Evolutionary conservation across 2,888 invertebrate species (phyloP).

Genomic region (Lasioglossum figueresi): DNA sequence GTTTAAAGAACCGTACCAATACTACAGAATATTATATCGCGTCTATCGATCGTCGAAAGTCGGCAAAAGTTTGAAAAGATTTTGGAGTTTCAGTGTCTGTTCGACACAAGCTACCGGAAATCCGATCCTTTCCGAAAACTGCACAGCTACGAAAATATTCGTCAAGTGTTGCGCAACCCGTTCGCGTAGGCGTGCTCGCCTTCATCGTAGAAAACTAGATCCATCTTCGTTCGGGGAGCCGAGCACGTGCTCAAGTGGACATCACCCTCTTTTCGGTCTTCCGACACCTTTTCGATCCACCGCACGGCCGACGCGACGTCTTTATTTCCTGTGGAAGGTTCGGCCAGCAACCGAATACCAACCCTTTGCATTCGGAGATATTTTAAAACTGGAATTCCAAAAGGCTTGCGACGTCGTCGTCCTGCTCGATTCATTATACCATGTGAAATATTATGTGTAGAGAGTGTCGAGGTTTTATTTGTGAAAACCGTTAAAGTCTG

Average conservation of each 20-base stretch:
- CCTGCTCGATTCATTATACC: neutral
- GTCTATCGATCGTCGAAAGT: neutral
- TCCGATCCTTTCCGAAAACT: slow-evolving; percentile 68
- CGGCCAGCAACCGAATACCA: neutral
- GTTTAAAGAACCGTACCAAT: neutral
- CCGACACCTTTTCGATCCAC: slow-evolving; percentile 20
- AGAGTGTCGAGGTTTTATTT: no score
- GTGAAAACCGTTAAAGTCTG: no score
- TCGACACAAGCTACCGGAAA: slow-evolving; percentile 53
- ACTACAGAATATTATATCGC: neutral
- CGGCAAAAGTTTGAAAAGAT: slow-evolving; percentile 14
- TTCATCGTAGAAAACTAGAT: slow-evolving; percentile 64
- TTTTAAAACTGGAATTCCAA: neutral
- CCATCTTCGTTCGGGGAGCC: slow-evolving; percentile 53
- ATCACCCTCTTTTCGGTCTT: slow-evolving; percentile 37
- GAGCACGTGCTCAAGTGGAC: slow-evolving; percentile 70
- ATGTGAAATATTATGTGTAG: neutral
- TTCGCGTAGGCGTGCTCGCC: slow-evolving; percentile 56
- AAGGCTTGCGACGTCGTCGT: neutral
- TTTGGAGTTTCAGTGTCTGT: slow-evolving; percentile 22
- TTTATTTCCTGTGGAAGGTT: neutral
- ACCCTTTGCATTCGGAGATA: neutral
- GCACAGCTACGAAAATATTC: slow-evolving; percentile 76
- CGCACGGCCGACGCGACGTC: neutral
- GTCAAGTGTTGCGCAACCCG: slow-evolving; percentile 71